These are phyloP conservation scores for Microcebus griseorufus DNA, from an alignment of 2,113 vertebrate genomes.

Conservation along the genomic window DNA sequence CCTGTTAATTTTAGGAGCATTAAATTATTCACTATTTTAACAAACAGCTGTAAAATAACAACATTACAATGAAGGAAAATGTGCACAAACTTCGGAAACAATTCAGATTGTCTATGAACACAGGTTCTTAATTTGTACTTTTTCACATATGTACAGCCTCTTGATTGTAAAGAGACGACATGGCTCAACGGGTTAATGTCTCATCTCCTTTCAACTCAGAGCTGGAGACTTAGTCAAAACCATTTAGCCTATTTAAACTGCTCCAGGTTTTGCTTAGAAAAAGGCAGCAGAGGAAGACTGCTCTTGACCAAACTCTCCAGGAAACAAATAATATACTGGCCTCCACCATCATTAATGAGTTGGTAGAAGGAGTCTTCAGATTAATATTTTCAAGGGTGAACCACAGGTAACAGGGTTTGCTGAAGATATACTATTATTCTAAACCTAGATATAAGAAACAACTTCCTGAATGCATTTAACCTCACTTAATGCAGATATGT, in stretches of 20 bases:
- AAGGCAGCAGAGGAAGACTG: not conserved
- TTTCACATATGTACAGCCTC: constrained; percentile 58
- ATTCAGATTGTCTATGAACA: constrained; percentile 70
- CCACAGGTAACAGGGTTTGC: not conserved
- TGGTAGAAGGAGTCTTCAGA: not conserved
- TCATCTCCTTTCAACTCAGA: not conserved
- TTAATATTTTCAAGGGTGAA: not conserved
- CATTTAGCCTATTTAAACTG: not conserved
- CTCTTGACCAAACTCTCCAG: not conserved
- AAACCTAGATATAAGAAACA: constrained; percentile 25
- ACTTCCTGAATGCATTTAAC: not conserved
- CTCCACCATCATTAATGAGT: not conserved
- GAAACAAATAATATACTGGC: constrained; percentile 18
- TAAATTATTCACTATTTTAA: constrained; percentile 73
- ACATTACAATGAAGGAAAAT: constrained; percentile 51
- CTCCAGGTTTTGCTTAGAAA: not conserved
- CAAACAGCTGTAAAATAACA: constrained; percentile 64
- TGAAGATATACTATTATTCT: not conserved
- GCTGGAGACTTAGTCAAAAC: not conserved
- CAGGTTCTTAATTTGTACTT: constrained; percentile 24
- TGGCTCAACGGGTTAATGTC: constrained; percentile 38
- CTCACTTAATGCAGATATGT: not conserved
- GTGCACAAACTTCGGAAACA: constrained; percentile 53
- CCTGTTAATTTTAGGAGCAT: constrained; percentile 42
- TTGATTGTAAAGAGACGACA: not conserved